A percentile compares a stretch with the other conserved stretches of the same genome.
phyloP scores from a whole-genome alignment of 2,113 vertebrate species.

The Syrmaticus mikado region DNA sequence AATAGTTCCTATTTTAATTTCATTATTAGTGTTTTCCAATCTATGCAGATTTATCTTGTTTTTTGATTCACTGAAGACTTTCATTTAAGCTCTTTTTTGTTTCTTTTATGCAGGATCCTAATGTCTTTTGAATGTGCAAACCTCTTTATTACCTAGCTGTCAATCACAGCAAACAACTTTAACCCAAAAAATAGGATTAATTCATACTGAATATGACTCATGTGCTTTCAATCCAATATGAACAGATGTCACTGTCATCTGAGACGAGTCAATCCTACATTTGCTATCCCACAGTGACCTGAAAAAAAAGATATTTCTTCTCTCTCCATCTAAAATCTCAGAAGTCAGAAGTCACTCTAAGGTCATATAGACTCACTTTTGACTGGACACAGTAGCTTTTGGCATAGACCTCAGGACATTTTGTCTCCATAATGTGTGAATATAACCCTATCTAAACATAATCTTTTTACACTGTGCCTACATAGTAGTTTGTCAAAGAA shows the following conservation, averaged over 20 bases:
- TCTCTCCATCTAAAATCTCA: background rate
- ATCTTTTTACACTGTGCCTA: background rate
- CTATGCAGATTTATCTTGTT: background rate
- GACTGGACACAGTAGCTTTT: background rate
- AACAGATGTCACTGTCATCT: background rate
- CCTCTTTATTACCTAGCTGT: background rate
- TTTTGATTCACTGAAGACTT: background rate
- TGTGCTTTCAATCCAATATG: background rate
- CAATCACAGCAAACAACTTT: background rate
- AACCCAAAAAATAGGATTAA: background rate
- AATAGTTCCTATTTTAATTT: background rate
- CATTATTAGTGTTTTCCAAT: background rate
- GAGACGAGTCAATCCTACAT: background rate
- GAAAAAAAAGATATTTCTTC: background rate
- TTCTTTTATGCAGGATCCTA: background rate
- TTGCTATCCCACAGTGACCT: background rate
- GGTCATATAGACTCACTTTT: background rate
- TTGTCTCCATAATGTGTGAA: background rate
- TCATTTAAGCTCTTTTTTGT: background rate
- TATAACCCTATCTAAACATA: background rate
- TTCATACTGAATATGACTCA: background rate
- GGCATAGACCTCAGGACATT: background rate
- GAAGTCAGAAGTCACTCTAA: background rate
- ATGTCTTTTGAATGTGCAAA: background rate
- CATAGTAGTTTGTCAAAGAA: background rate